Percentiles rank a stretch among this genome's conserved stretches.
These are phyloP conservation scores for Platysternon megacephalum DNA, from an alignment of 2,113 vertebrate species.

Conservation along the genomic window DNA sequence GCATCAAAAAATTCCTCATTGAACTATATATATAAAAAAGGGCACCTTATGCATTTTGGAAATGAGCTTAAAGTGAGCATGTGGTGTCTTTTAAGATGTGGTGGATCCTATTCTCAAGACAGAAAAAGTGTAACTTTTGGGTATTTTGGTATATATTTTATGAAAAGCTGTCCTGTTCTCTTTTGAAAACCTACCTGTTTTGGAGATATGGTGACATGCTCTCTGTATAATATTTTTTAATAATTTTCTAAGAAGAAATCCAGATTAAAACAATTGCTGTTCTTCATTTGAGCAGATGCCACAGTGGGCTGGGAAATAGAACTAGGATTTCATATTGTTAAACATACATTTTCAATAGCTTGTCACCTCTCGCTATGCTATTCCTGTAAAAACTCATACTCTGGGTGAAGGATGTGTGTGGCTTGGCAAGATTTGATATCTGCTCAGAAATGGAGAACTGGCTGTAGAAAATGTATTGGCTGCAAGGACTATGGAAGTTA, in stretches of 20 bases:
- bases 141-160: background rate
- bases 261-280: background rate
- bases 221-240: background rate
- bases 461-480: background rate
- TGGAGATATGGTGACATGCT: rapidly evolving
- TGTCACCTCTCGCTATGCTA: background rate
- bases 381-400: background rate
- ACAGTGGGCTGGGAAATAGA: rapidly evolving
- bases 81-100: background rate
- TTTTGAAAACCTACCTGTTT: background rate
- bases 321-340: background rate
- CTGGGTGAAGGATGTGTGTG: background rate
- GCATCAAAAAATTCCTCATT: background rate
- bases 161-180: background rate
- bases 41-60: background rate
- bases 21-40: background rate
- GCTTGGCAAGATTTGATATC: background rate
- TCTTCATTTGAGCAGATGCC: background rate
- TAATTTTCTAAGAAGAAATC: background rate
- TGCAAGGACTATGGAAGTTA: background rate
- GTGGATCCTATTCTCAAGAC: background rate
- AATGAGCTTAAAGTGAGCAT: background rate
- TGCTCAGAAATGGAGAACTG: background rate
- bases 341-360: background rate
- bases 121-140: background rate